Conservation (phyloP, 2,113 vertebrate genomes). For the Bothrops jararaca region DNA sequence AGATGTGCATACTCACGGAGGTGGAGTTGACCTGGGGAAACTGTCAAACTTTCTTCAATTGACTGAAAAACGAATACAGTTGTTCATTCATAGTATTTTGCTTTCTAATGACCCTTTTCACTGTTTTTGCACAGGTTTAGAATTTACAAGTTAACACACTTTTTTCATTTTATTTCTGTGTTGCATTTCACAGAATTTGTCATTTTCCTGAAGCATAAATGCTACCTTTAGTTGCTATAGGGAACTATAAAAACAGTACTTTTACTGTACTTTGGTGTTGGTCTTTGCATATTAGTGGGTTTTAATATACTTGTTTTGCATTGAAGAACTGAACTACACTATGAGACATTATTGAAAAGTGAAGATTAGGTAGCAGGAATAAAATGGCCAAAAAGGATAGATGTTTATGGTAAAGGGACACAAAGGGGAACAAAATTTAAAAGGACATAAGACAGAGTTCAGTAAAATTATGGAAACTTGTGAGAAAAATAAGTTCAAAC, state of each 20-base stretch:
- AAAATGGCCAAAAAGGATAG: background rate
- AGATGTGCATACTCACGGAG: background rate
- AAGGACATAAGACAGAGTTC: background rate
- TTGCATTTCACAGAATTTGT: background rate
- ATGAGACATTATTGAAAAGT: background rate
- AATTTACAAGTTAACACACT: background rate
- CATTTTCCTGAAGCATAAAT: background rate
- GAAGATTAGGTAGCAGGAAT: background rate
- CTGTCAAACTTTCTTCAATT: background rate
- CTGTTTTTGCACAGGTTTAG: background rate
- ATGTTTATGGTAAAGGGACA: background rate
- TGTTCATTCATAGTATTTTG: background rate
- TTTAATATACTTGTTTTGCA: background rate
- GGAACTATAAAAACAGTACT: background rate
- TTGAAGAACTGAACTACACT: background rate
- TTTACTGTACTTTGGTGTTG: background rate
- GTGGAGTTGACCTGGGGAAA: background rate
- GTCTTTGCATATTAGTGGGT: background rate
- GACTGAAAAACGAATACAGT: background rate
- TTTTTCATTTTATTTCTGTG: background rate
- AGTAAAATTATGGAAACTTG: background rate
- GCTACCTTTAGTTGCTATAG: background rate
- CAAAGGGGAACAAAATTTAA: background rate
- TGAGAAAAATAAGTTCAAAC: background rate
- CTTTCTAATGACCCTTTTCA: background rate